A percentile compares a stretch with the other conserved stretches of the same genome.
These are phyloP conservation scores for Cremastinae sp. DNA, from an alignment of 2,888 invertebrate genomes.

Conservation along the genomic window DNA sequence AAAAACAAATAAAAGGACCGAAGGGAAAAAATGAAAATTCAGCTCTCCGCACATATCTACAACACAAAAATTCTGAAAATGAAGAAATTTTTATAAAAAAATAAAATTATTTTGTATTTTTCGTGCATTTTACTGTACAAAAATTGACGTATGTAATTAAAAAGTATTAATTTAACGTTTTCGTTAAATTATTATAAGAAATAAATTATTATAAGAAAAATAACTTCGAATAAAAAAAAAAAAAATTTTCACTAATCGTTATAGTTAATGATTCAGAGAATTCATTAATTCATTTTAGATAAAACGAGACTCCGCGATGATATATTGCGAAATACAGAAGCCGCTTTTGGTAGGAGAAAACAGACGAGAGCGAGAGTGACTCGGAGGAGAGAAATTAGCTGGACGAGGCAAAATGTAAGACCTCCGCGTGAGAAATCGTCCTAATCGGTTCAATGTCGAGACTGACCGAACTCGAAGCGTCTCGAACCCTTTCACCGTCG, in stretches of 20 bases:
- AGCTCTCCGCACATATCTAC: no score
- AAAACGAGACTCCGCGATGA: constrained; percentile 1
- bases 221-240: constrained; percentile 10
- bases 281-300: not conserved
- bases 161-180: no score
- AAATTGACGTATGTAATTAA: no score
- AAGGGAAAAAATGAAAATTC: no score
- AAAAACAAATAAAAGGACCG: no score
- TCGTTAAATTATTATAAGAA: no score
- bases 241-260: not conserved
- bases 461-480: constrained; percentile 1
- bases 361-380: constrained; percentile 3
- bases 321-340: constrained; percentile 46
- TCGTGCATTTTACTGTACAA: no score
- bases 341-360: constrained; percentile 12
- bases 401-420: constrained; percentile 7
- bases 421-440: constrained; percentile 55
- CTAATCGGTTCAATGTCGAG: constrained; percentile 67
- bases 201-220: no score
- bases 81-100: no score
- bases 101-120: no score
- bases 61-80: no score
- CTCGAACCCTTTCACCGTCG: constrained; percentile 28
- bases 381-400: constrained; percentile 5
- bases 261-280: not conserved